These are phyloP conservation scores for Melieria picta DNA, from an alignment of 2,888 invertebrate genomes.

Conservation along the genomic window DNA sequence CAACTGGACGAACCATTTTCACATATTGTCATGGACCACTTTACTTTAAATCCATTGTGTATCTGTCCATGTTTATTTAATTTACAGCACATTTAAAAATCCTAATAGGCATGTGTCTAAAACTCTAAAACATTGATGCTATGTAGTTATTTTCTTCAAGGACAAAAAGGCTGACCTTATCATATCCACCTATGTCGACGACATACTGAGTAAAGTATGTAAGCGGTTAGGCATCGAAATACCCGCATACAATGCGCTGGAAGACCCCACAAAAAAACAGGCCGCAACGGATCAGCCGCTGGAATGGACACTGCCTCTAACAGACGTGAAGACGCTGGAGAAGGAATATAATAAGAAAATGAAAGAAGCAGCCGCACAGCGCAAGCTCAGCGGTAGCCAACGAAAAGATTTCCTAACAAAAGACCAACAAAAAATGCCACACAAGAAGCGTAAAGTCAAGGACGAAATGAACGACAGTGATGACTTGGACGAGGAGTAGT, in stretches of 20 bases:
- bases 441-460: conserved; percentile 41
- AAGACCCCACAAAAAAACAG: conserved; percentile 74
- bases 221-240: conserved; percentile 78
- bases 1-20: too few species aligned
- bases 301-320: conserved; percentile 79
- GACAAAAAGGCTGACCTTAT: conserved; percentile 90
- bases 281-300: conserved; percentile 49
- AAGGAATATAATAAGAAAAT: conserved; percentile 69
- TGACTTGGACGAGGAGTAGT: too few species aligned
- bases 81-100: too few species aligned
- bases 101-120: too few species aligned
- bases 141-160: conserved; percentile 65
- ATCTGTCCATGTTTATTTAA: not conserved
- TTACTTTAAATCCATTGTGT: not conserved
- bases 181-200: conserved; percentile 90
- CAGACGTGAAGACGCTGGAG: conserved; percentile 72
- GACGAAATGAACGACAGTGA: conserved; percentile 5
- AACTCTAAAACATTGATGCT: not conserved
- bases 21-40: not conserved
- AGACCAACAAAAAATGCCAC: conserved; percentile 21
- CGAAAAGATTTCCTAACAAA: conserved; percentile 37
- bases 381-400: conserved; percentile 43
- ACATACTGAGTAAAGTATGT: conserved; percentile 79
- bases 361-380: conserved; percentile 49
- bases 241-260: conserved; percentile 73